Conservation (phyloP, 2,888 invertebrate genomes). For the Tipula vernalis region DNA sequence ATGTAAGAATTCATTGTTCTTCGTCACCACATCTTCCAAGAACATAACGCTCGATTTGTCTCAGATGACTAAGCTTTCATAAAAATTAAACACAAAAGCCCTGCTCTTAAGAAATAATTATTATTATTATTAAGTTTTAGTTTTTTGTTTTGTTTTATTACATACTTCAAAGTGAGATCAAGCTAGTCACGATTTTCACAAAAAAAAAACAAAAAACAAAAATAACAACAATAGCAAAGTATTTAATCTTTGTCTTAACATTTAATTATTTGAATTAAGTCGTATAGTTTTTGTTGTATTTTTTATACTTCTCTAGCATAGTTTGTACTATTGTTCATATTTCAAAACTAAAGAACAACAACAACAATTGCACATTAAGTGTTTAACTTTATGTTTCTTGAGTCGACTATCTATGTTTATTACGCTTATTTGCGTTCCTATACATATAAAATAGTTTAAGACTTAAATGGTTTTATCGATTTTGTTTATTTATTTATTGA, state of each 20-base stretch:
- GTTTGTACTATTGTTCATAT: not conserved
- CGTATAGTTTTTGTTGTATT: not conserved
- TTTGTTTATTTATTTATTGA: not conserved
- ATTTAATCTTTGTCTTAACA: not conserved
- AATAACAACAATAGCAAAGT: not conserved
- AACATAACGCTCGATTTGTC: not conserved
- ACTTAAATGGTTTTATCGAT: not conserved
- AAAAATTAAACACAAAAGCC: not conserved
- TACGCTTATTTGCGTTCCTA: not conserved
- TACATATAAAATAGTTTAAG: not conserved
- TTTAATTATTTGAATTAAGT: constrained; percentile 4
- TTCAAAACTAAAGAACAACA: not conserved
- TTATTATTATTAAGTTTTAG: not conserved
- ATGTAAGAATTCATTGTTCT: not conserved
- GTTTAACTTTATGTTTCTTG: not conserved
- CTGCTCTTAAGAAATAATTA: not conserved
- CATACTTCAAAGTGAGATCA: not conserved
- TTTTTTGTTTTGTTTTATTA: not conserved
- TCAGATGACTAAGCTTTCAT: not conserved
- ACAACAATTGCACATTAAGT: not conserved
- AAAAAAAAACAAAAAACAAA: not conserved
- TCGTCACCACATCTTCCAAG: not conserved
- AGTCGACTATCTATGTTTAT: not conserved
- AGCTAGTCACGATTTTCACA: not conserved
- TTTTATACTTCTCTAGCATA: not conserved